These are phyloP conservation scores for Chrysochloris asiatica DNA, from an alignment of 2,113 vertebrate genomes.

Conservation along the genomic window DNA sequence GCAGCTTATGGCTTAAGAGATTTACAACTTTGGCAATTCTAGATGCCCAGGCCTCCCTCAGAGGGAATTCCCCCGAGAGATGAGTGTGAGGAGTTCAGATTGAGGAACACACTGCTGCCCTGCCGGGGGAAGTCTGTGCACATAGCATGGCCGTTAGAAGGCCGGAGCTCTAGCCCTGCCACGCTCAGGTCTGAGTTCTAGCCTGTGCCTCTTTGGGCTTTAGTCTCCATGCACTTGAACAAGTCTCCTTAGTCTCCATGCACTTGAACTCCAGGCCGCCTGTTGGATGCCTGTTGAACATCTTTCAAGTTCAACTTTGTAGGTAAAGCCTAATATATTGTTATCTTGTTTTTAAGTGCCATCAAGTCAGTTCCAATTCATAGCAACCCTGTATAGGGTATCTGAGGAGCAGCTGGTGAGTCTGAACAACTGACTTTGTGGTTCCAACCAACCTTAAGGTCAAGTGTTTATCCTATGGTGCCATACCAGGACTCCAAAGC, in stretches of 20 bases:
- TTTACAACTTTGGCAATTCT: conserved; percentile 66
- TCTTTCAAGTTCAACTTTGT: too few relatives aligned
- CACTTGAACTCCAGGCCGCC: too few relatives aligned
- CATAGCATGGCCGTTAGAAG: rapidly evolving
- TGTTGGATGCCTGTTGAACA: too few relatives aligned
- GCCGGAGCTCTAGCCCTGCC: not conserved
- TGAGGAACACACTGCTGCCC: not conserved
- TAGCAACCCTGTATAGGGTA: too few relatives aligned
- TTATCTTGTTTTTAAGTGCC: too few relatives aligned
- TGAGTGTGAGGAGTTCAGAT: not conserved
- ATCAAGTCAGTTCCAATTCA: too few relatives aligned
- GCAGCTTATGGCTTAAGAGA: conserved; percentile 40
- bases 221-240: too few relatives aligned
- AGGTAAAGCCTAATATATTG: too few relatives aligned
- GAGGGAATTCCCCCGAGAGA: conserved; percentile 47
- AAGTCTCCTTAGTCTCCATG: too few relatives aligned
- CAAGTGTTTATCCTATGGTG: too few relatives aligned
- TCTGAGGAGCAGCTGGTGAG: not conserved
- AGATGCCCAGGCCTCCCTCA: not conserved
- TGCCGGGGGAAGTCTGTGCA: not conserved
- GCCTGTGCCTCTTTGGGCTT: not conserved
- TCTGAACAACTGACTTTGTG: not conserved
- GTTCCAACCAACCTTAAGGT: too few relatives aligned
- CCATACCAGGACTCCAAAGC: not conserved
- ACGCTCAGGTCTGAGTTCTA: too few relatives aligned